Conservation (phyloP, 2,797 vertebrate species). For the Galago senegalensis region DNA sequence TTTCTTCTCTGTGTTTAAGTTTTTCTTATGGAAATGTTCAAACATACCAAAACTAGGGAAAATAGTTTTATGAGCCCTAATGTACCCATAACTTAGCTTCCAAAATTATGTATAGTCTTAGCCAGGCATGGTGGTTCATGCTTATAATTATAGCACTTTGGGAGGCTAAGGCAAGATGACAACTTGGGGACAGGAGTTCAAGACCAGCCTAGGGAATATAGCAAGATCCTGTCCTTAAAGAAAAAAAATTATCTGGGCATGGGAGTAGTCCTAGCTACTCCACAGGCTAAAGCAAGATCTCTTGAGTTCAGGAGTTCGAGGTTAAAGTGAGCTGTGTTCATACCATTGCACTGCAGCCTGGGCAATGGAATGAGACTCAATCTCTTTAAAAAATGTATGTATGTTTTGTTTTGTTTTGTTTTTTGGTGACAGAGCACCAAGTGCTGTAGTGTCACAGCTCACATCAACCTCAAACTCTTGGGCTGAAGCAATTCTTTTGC, state of each 20-base stretch:
- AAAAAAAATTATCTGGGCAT: not conserved
- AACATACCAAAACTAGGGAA: not conserved
- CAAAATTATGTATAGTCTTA: not conserved
- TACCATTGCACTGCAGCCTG: not conserved
- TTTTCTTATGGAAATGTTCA: constrained; percentile 14
- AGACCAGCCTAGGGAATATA: not conserved
- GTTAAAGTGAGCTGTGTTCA: not conserved
- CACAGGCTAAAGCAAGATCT: not conserved
- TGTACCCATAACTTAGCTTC: not conserved
- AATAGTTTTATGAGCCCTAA: not conserved
- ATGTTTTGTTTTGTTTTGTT: too few species aligned
- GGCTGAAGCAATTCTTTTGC: too few species aligned
- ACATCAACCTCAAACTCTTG: too few species aligned
- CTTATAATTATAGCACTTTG: not conserved
- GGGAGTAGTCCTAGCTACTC: not conserved
- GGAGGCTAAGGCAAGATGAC: not conserved
- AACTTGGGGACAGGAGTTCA: not conserved
- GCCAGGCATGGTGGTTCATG: not conserved
- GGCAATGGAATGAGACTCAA: not conserved
- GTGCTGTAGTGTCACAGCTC: too few species aligned
- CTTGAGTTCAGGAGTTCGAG: not conserved
- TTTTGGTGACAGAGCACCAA: too few species aligned
- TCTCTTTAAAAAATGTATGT: not conserved
- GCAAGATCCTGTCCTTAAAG: not conserved
- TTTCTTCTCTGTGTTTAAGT: not conserved